Evolutionary conservation across 2,797 vertebrate genomes (phyloP).

Genomic region (Lacerta viridis): DNA sequence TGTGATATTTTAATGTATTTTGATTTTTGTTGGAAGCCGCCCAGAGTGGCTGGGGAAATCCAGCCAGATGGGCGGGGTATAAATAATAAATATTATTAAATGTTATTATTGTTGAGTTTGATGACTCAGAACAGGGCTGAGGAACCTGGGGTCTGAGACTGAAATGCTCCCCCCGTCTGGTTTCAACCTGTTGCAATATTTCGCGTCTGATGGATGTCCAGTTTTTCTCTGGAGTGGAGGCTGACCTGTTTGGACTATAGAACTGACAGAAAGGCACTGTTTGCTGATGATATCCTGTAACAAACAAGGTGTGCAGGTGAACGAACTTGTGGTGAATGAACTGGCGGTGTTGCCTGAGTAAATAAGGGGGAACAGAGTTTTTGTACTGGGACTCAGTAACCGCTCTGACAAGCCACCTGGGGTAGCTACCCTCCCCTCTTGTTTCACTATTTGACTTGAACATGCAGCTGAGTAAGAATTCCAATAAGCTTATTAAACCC

Average conservation of each 20-base stretch:
- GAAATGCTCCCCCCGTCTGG: neutral
- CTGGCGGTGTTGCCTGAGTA: neutral
- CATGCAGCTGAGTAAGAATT: constrained; percentile 12
- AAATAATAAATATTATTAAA: too few species aligned
- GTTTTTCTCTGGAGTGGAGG: neutral
- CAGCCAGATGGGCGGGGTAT: too few species aligned
- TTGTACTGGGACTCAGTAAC: neutral
- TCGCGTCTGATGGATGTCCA: neutral
- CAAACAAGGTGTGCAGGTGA: neutral
- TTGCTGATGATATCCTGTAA: neutral
- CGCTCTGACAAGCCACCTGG: neutral
- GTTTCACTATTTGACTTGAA: neutral
- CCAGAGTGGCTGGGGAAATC: too few species aligned
- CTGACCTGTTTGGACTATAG: neutral
- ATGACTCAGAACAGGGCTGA: neutral
- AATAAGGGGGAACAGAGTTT: neutral
- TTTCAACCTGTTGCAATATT: neutral
- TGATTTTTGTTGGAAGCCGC: too few species aligned
- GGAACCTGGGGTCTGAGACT: neutral
- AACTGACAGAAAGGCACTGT: neutral
- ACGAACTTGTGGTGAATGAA: neutral
- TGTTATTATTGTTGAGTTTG: neutral
- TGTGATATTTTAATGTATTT: too few species aligned
- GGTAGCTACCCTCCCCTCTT: neutral
- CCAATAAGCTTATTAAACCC: constrained; percentile 25